Evolutionary conservation across 2,888 invertebrate species (phyloP).

Genomic region (Halictus ligatus): DNA sequence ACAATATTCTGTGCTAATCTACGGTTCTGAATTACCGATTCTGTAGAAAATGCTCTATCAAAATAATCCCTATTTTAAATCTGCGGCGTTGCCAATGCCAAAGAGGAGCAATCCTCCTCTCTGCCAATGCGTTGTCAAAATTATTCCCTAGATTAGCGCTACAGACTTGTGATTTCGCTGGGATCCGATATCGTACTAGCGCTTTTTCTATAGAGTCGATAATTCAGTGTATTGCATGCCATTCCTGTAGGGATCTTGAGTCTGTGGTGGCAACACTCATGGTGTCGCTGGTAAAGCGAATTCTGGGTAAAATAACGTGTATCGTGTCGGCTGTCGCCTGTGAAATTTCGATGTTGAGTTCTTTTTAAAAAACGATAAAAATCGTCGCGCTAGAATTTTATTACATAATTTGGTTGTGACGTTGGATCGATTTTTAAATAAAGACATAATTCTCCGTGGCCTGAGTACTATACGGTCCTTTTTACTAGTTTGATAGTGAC

Average conservation of each 20-base stretch:
- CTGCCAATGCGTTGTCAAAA: too few relatives aligned
- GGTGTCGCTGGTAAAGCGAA: constrained; percentile 64
- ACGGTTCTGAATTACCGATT: too few relatives aligned
- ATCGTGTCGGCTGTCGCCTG: constrained; percentile 59
- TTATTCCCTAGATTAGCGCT: too few relatives aligned
- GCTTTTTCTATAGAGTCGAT: too few relatives aligned
- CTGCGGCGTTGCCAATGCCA: too few relatives aligned
- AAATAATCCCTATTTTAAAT: too few relatives aligned
- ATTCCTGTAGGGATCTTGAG: neutral
- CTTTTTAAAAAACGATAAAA: constrained; percentile 46
- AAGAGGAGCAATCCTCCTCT: too few relatives aligned
- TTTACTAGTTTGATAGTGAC: constrained; percentile 31
- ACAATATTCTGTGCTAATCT: too few relatives aligned
- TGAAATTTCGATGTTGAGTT: constrained; percentile 57
- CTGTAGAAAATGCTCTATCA: too few relatives aligned
- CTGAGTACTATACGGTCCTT: constrained; percentile 9
- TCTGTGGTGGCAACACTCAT: constrained; percentile 40
- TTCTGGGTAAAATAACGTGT: constrained; percentile 77
- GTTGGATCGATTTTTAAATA: neutral
- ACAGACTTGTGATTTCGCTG: neutral
- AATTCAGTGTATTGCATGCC: too few relatives aligned
- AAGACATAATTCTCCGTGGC: neutral
- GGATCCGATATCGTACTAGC: too few relatives aligned
- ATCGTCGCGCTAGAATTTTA: constrained; percentile 13
- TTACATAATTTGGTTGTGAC: constrained; percentile 14